Conservation (phyloP, 2,113 vertebrate genomes). For the Bucco capensis region DNA sequence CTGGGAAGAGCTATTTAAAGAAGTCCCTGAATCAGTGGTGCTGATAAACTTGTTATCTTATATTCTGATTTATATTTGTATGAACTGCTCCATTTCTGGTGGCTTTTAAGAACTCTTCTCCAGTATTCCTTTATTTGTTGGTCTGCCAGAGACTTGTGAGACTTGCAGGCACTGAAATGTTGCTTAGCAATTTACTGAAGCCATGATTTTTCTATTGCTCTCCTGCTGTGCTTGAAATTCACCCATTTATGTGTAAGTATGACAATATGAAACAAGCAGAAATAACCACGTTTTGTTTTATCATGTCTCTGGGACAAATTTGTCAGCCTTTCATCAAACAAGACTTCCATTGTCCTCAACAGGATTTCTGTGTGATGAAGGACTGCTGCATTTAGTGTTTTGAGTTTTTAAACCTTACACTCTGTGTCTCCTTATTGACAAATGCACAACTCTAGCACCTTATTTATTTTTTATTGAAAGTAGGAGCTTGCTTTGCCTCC, state of each 20-base stretch:
- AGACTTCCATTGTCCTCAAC: background rate
- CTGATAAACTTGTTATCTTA: background rate
- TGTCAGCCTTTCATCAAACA: slow-evolving; percentile 3
- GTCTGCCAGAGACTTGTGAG: background rate
- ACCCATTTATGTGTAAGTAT: background rate
- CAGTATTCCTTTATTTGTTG: background rate
- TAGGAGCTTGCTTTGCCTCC: background rate
- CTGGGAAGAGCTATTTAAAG: background rate
- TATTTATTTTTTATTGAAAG: slow-evolving; percentile 26
- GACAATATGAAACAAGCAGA: background rate
- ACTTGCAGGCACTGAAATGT: background rate
- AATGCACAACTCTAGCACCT: background rate
- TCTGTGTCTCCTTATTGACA: background rate
- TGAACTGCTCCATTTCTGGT: background rate
- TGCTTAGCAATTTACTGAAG: slow-evolving; percentile 21
- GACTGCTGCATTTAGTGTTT: background rate
- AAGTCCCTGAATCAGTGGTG: background rate
- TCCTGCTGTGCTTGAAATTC: slow-evolving; percentile 29
- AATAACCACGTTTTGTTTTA: slow-evolving; percentile 3
- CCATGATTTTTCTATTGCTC: background rate
- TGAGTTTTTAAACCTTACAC: background rate
- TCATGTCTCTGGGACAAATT: background rate
- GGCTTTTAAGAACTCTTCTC: background rate
- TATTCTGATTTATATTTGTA: background rate
- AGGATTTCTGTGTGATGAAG: background rate